Evolutionary conservation across 2,113 vertebrate species (phyloP).

Genomic region (Smithornis capensis): DNA sequence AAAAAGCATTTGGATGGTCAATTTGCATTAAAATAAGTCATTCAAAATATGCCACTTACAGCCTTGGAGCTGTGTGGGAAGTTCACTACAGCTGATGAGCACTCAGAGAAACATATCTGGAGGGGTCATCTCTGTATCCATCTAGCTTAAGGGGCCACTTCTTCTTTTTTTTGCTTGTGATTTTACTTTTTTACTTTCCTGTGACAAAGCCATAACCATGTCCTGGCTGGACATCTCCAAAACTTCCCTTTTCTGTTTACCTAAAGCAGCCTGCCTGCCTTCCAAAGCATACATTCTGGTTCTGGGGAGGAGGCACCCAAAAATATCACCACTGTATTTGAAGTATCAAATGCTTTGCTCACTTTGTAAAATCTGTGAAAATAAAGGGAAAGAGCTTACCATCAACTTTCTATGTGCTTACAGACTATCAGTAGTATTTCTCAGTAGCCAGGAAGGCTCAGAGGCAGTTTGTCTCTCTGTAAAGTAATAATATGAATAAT

Average conservation of each 20-base stretch:
- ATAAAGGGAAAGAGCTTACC: not conserved
- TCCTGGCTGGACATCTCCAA: not conserved
- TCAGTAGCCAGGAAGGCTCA: not conserved
- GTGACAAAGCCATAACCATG: not conserved
- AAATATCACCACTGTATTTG: not conserved
- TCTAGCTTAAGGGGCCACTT: not conserved
- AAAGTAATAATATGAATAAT: not conserved
- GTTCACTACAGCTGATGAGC: not conserved
- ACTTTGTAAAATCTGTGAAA: not conserved
- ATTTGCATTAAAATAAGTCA: constrained; percentile 33
- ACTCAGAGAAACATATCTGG: not conserved
- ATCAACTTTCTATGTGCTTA: not conserved
- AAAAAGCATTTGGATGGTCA: constrained; percentile 7
- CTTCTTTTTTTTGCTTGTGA: not conserved
- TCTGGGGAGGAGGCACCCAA: not conserved
- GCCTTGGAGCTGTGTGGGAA: not conserved
- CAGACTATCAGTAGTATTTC: not conserved
- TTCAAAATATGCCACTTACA: not conserved
- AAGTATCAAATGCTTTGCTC: not conserved
- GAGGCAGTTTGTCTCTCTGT: not conserved
- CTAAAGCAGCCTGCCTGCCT: not conserved
- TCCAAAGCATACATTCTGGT: not conserved
- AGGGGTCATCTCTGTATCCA: not conserved
- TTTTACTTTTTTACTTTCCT: not conserved
- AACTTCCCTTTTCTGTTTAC: not conserved